A percentile compares a stretch with the other conserved stretches of the same genome.
Evolutionary conservation across 2,113 vertebrate species (phyloP).

Genomic region (Mungos mungo): DNA sequence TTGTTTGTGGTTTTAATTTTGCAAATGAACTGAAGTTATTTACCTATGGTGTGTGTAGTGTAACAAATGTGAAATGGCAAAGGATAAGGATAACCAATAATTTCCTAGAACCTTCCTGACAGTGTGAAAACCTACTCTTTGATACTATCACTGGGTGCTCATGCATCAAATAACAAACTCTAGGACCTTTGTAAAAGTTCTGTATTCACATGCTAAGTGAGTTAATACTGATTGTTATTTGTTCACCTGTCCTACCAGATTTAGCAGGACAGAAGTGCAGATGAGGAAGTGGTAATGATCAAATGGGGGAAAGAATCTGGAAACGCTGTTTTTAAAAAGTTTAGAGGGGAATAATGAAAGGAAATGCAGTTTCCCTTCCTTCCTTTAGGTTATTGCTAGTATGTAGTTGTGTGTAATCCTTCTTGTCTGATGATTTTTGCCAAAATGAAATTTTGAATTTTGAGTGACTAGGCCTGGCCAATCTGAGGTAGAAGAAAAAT

Average conservation of each 20-base stretch:
- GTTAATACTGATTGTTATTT: slow-evolving; percentile 9
- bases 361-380: background rate
- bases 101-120: slow-evolving; percentile 29
- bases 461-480: background rate
- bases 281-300: background rate
- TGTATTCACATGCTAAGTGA: background rate
- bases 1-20: slow-evolving; percentile 35
- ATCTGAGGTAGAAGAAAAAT: background rate
- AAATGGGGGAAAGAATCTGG: background rate
- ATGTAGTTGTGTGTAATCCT: background rate
- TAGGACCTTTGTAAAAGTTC: slow-evolving; percentile 19
- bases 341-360: background rate
- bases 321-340: background rate
- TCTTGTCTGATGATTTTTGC: background rate
- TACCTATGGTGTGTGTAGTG: background rate
- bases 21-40: background rate
- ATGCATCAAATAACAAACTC: background rate
- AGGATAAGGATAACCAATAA: background rate
- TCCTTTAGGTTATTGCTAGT: background rate
- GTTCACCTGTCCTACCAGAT: background rate
- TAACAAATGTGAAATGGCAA: background rate
- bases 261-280: background rate
- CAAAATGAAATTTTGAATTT: background rate
- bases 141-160: background rate
- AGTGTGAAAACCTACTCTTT: background rate